Percentiles rank a stretch among this genome's conserved stretches.
phyloP scores from a whole-genome alignment of 2,888 invertebrate genomes.

The Dascillus cervinus region DNA sequence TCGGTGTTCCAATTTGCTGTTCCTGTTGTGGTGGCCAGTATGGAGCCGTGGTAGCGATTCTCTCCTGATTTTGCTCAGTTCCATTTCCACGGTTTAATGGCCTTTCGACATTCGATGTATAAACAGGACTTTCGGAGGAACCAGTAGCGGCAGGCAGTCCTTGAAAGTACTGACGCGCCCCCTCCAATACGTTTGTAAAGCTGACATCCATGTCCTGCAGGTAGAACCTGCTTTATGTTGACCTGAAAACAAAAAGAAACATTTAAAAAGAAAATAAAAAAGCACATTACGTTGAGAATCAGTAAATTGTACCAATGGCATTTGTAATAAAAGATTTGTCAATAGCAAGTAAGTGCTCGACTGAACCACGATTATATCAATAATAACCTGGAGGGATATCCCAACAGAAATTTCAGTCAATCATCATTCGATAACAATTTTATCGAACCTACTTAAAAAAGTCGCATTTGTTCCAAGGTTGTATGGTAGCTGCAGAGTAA shows the following conservation, averaged over 20 bases:
- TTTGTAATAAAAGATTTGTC: too few species aligned
- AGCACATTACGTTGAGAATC: too few species aligned
- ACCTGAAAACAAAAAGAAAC: conserved; percentile 10
- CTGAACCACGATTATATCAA: too few species aligned
- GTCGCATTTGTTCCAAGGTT: too few species aligned
- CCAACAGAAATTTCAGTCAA: too few species aligned
- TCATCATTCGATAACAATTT: too few species aligned
- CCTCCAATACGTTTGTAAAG: conserved; percentile 75
- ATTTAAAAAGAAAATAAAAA: too few species aligned
- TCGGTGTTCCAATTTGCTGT: conserved; percentile 12
- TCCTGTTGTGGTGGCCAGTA: conserved; percentile 17
- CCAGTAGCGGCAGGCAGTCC: conserved; percentile 56
- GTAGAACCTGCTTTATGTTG: conserved; percentile 18
- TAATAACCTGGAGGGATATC: too few species aligned
- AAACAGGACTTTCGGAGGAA: conserved; percentile 32
- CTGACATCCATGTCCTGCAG: conserved; percentile 66
- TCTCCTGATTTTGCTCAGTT: conserved; percentile 12
- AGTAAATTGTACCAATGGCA: too few species aligned
- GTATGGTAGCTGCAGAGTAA: too few species aligned
- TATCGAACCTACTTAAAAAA: too few species aligned
- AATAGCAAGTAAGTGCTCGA: too few species aligned
- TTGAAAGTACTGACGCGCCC: conserved; percentile 76
- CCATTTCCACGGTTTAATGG: conserved; percentile 8
- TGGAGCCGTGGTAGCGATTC: conserved; percentile 11
- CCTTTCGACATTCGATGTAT: conserved; percentile 16